Evolutionary conservation across 2,113 vertebrate species (phyloP), one percentile per base, ranked within the genome.

Genomic region (Colius striatus): DNA sequence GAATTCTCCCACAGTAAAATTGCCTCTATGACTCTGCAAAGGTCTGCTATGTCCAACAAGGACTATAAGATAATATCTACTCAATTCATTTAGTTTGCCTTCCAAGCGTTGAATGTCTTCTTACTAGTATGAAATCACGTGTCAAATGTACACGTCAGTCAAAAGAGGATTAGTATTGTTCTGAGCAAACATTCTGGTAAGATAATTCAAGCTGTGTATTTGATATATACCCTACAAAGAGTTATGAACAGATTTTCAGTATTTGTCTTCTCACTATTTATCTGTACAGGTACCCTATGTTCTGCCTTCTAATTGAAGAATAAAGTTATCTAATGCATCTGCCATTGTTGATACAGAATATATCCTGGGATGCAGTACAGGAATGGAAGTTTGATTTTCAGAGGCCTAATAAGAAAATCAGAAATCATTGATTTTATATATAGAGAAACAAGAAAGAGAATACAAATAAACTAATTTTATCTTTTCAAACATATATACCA

Each of bases 31-130:
- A 48, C 32, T 41, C 7, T 5, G 57, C 4, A 65, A 4, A 0
- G 1, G 11, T 65, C 32, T 84, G 58, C 58, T 8, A 2, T 1
- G 16, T 3, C 50, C 70, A 50, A 14, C 0, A 2, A 36, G 38
- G 26, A 32, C 50, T 5, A 1, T 51, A 22, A 23, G 18, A 12
- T 27, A 58, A 2, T 6, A n/a, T 72, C 32, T 2, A 27, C 47
- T 36, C 53, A 3, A 5, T 5, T 51, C 36, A 10, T 34, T 25
- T 22, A 13, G 34, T 62, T 47, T 78, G 63, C 43, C 17, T 23
- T 65, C 50, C 45, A 11, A 5, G 45, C 2, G 18, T 19, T 36
- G 36, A 36, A 73, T 13, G 34, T 36, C n/a, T 58, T 62, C 74
- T 34, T 43, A 18, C 3, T 27, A 19, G 30, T 7, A 14, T 3